Evolutionary conservation across 2,888 invertebrate genomes (phyloP), one percentile per base, ranked within the genome.

Genomic region (Caenorhabditis sp.): DNA sequence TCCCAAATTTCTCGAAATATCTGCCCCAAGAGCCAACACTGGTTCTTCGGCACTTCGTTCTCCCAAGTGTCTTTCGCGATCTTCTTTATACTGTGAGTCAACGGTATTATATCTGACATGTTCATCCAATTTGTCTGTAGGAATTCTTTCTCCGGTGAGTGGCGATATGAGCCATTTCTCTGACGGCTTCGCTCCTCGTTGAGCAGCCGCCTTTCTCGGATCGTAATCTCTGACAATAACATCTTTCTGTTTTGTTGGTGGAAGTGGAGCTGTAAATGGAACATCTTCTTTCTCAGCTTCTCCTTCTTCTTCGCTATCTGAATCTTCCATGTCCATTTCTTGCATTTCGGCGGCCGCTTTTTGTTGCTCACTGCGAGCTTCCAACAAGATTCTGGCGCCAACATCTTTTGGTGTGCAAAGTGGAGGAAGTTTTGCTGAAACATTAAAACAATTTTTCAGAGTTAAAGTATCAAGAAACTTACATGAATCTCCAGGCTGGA

Each of bases 121-220:
- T 85, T 99, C 96, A 70, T 95, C 95, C 70, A 99, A 93, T 89
- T 99, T 96, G 87, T 93, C 94, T 0, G 96, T 96, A 0, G 95
- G 95, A 85, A 99, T 96, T 88, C 93, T 93, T 89, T 99, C 97
- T 50, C 97, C 97, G 0, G 97, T 99, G 87, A 99, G 94, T 0
- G 97, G 99, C 0, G 97, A 99, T 77, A 99, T 95, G 63, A 97
- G 92, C 91, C 93, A 97, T 87, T 95, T 82, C 38, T 86, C 77
- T 23, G 65, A 57, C 43, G 23, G 64, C 20, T 54, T 64, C 36
- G 50, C 56, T 63, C 43, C 17, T 43, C 67, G 59, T 21, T 54
- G 59, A 23, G 68, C 49, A 27, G 59, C 53, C 66, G 75, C 80
- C 69, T 94, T 97, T 0, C 97, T 97, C 91, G 99, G 95, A 88